Conservation (phyloP, 2,113 vertebrate species). For the Psettodes erumei region DNA sequence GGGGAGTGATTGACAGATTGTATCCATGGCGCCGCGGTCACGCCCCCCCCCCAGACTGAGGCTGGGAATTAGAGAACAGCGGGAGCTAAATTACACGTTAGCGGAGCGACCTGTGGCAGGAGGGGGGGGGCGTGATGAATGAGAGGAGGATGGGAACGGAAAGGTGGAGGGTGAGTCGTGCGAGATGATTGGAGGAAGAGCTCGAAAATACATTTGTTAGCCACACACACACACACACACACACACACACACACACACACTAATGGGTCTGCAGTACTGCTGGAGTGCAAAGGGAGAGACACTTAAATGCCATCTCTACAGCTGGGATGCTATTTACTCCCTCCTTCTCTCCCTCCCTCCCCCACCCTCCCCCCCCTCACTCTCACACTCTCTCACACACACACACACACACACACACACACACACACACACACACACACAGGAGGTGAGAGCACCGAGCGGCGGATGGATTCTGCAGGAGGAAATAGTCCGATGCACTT, state of each 20-base stretch:
- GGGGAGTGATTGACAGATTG: conserved; percentile 82
- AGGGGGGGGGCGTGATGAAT: conserved; percentile 82
- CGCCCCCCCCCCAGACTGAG: conserved; percentile 78
- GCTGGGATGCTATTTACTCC: conserved; percentile 75
- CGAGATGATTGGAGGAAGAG: conserved; percentile 71
- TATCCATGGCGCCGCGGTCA: conserved; percentile 76
- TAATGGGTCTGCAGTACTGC: conserved; percentile 75
- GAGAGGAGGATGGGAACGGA: conserved; percentile 80
- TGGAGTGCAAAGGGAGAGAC: conserved; percentile 74
- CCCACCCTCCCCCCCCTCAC: conserved; percentile 36
- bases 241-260: conserved; percentile 51
- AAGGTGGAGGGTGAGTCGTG: conserved; percentile 72
- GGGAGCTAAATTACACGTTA: conserved; percentile 82
- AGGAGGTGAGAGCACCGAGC: no score
- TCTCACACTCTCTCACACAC: conserved; percentile 28
- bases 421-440: no score
- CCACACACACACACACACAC: conserved; percentile 37
- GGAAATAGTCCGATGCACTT: no score
- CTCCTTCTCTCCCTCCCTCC: conserved; percentile 18
- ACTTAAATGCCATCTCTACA: conserved; percentile 79
- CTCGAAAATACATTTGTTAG: conserved; percentile 70
- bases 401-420: conserved; percentile 35
- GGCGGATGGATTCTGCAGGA: no score
- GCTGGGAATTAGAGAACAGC: conserved; percentile 82
- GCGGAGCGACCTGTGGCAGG: conserved; percentile 79